These are phyloP conservation scores for Coelopa pilipes DNA, from an alignment of 2,888 invertebrate genomes.

Conservation along the genomic window DNA sequence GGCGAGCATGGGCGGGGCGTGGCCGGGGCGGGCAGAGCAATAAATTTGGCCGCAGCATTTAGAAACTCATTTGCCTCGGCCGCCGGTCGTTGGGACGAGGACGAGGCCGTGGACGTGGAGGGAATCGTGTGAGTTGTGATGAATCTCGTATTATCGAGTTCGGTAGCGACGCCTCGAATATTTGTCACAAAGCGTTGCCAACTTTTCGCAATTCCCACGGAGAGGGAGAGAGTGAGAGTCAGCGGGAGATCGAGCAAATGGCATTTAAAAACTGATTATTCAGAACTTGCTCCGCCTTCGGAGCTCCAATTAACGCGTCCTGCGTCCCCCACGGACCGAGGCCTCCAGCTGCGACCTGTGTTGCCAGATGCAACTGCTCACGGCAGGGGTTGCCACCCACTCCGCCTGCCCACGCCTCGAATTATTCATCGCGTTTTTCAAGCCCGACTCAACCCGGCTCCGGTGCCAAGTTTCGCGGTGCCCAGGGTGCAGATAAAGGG, in stretches of 20 bases:
- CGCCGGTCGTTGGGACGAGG: too few species aligned
- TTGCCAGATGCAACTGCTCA: too few species aligned
- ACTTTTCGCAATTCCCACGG: background rate
- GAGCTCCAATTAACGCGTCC: too few species aligned
- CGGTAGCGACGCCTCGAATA: background rate
- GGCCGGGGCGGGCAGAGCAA: conserved; percentile 1
- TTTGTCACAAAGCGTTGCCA: background rate
- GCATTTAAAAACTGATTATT: background rate
- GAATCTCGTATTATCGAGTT: conserved; percentile 9
- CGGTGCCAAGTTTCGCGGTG: too few species aligned
- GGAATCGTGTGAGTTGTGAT: background rate
- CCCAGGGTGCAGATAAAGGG: too few species aligned
- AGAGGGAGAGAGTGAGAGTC: background rate
- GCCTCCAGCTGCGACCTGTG: too few species aligned
- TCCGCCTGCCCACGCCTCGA: too few species aligned
- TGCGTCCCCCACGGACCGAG: too few species aligned
- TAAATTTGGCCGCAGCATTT: conserved; percentile 9
- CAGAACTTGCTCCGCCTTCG: background rate
- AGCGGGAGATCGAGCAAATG: background rate
- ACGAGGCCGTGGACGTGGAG: too few species aligned
- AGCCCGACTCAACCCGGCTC: too few species aligned
- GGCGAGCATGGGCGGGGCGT: background rate
- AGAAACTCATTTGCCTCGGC: conserved; percentile 17
- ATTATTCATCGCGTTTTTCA: too few species aligned
- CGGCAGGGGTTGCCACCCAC: too few species aligned